These are phyloP conservation scores for Halcyon leucocephala DNA, from an alignment of 2,797 vertebrate genomes.

Conservation along the genomic window DNA sequence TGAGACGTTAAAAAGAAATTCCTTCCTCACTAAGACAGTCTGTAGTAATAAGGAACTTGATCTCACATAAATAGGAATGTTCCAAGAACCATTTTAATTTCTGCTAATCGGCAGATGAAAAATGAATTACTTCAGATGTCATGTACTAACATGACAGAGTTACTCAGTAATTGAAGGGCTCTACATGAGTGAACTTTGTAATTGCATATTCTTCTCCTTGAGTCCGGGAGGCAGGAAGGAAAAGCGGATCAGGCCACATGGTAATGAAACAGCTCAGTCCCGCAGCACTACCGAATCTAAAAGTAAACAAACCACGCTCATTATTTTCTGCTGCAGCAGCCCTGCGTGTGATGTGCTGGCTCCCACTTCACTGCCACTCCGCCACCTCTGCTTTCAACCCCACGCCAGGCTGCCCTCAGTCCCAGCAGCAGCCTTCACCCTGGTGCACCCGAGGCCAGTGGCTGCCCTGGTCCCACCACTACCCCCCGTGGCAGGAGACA, in stretches of 20 bases:
- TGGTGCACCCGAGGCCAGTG: too few relatives aligned
- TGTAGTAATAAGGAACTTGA: conserved; percentile 42
- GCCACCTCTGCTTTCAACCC: not conserved
- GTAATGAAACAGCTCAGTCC: conserved; percentile 43
- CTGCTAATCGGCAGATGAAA: conserved; percentile 60
- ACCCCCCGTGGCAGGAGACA: fast-evolving
- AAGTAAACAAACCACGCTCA: not conserved
- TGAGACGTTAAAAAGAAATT: not conserved
- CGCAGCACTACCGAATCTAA: not conserved
- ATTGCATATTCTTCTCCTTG: conserved; percentile 49
- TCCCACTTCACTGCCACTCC: not conserved
- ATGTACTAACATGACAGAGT: conserved; percentile 35
- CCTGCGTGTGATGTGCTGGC: not conserved
- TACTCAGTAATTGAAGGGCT: conserved; percentile 62
- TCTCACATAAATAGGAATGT: conserved; percentile 44
- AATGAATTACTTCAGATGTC: conserved; percentile 64
- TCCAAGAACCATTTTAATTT: conserved; percentile 63
- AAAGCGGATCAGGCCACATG: not conserved
- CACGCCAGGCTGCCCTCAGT: not conserved
- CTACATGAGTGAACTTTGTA: conserved; percentile 68
- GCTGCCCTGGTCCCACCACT: fast-evolving
- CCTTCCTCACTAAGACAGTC: not conserved
- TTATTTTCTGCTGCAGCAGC: not conserved
- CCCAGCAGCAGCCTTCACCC: not conserved
- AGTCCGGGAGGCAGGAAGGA: conserved; percentile 19